Base-by-base conservation (phyloP, 2,113 vertebrate genomes). In the Odobenus rosmarus region DNA sequence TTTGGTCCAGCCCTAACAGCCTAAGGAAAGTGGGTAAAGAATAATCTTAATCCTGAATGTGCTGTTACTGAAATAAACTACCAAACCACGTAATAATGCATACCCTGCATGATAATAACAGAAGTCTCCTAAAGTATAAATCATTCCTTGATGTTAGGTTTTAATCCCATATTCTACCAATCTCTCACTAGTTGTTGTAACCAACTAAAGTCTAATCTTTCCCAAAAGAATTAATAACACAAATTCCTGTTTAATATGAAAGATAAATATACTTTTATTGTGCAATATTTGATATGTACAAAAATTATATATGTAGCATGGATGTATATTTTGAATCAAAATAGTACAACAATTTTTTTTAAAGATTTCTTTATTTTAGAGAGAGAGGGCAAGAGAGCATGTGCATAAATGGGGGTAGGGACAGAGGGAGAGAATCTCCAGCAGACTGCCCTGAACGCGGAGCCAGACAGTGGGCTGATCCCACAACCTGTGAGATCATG, bases 181-280 rank as follows among this genome's bases (percentile, higher is more conserved):
- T 69, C 76, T 95, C 62, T 95, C 21, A 77, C 76, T n/a, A 89
- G 62, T n/a, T 85, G 26, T 15, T 91, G 64, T 36, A 23, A 89
- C 23, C 42, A 96, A 49, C 12, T 82, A 31, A 77, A 94, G 36
- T 26, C n/a, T 82, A 79, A 86, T 53, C 89, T 97, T 92, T 92
- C 79, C 42, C 14, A 91, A 95, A 94, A 87, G 93, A 92, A 94
- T 49, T 71, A 42, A 84, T 55, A 74, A 67, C 31, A 67, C 28
- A 86, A 86, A 91, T 87, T 76, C 96, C 51, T 80, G 49, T 46
- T 92, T 86, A 79, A 26, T 64, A 16, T 85, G 80, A 94, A 88
- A 95, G 4, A 96, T 55, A 62, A 10, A 88, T 42, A 42, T 64
- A 33, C 3, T 93, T 87, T 85, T 51, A 94, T 59, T 92, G 10